Base-by-base conservation (phyloP, 2,797 vertebrate species). In the Paedocypris micromegethes region DNA sequence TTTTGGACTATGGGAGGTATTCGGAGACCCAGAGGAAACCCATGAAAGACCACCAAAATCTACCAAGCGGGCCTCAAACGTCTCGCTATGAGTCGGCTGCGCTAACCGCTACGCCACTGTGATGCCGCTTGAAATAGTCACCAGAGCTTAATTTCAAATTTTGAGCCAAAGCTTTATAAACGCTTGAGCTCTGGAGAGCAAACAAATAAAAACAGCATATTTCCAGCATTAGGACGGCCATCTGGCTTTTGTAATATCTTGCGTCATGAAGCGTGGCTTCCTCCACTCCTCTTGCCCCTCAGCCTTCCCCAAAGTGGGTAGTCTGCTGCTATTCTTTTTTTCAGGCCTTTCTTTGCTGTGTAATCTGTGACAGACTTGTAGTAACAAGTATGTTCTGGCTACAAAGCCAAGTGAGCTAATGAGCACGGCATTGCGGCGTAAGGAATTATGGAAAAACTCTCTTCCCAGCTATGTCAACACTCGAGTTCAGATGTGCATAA, bases 161-260 rank as follows among this genome's bases (percentile, higher is more conserved):
- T 66, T 64, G 72, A 44, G 50, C 72, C 76, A 67, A 43, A 53
- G n/a, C 72, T 81, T 82, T 75, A 76, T 77, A 82, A 82, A 85
- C 77, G 75, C 85, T 88, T 83, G 75, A 83, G 78, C 78, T 77
- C 68, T 70, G 68, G 79, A 82, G 72, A 61, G 69, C 79, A 82
- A 85, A 86, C 85, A 86, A 79, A 80, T 56, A 72, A 75, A 84
- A 78, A 81, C 78, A 75, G 60, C 80, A 80, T 78, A 77, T 83
- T 85, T 83, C 75, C 37, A 66, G 72, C 73, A 78, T 73, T 78
- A 72, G 70, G 72, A 74, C 59, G 76, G 78, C 84, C 79, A 86
- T 83, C 84, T 86, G 84, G 76, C 75, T 88, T 83, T 85, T 80
- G 83, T 83, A 81, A 84, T 66, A 66, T 46, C 63, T 82, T 68